Conservation (phyloP, 1,140 invertebrate genomes). For the Plectrocnemia conspersa region DNA sequence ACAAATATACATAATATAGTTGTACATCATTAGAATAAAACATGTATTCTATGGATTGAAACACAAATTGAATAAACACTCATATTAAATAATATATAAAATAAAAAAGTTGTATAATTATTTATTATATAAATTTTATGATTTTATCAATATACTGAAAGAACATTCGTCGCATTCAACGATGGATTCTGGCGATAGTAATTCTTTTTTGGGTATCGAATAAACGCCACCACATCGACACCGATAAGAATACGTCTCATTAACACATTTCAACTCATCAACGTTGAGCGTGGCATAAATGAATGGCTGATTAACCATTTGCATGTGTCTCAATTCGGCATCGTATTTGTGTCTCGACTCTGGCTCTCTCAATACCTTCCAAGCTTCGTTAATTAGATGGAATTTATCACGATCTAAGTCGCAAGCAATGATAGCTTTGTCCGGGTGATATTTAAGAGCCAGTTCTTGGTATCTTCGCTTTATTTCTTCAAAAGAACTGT, state of each 20-base stretch:
- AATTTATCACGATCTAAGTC: constrained; percentile 43
- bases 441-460: constrained; percentile 58
- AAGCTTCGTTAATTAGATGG: constrained; percentile 57
- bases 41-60: no score
- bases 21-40: no score
- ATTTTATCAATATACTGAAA: constrained; percentile 55
- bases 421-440: constrained; percentile 47
- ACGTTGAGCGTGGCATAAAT: constrained; percentile 55
- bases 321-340: constrained; percentile 45
- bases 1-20: no score
- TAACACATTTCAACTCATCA: constrained; percentile 49
- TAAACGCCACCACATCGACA: constrained; percentile 64
- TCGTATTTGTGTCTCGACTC: constrained; percentile 57
- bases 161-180: constrained; percentile 65
- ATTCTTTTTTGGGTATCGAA: constrained; percentile 47
- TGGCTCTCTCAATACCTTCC: constrained; percentile 56
- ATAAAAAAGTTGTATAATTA: no score
- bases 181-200: constrained; percentile 45
- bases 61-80: no score
- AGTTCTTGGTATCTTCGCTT: constrained; percentile 60
- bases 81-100: no score
- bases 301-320: constrained; percentile 51
- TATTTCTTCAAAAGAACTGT: constrained; percentile 54
- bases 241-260: constrained; percentile 47
- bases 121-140: no score